Percentiles rank a stretch among this genome's conserved stretches.
These are phyloP conservation scores for Euplagia quadripunctaria DNA, from an alignment of 2,888 invertebrate species.

Conservation along the genomic window DNA sequence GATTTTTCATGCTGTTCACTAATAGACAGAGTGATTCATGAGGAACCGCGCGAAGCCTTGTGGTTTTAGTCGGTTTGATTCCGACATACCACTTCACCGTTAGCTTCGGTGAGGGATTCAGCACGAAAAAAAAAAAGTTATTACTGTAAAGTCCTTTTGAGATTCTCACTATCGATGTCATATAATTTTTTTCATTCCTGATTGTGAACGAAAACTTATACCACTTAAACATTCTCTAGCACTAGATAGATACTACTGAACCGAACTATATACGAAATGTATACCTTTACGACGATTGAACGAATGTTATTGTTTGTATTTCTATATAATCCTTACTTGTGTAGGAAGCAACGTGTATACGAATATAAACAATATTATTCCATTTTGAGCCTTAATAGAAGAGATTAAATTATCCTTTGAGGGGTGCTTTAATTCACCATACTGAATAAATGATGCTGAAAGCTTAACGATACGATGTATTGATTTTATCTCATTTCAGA, in stretches of 20 bases:
- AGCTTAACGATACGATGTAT: constrained; percentile 30
- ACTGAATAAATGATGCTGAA: constrained; percentile 35
- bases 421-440: constrained; percentile 21
- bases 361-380: constrained; percentile 15
- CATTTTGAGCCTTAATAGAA: constrained; percentile 26
- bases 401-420: constrained; percentile 28
- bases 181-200: background rate
- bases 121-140: too few relatives aligned
- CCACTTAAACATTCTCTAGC: constrained; percentile 8
- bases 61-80: too few relatives aligned
- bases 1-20: too few relatives aligned
- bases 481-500: constrained; percentile 26
- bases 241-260: constrained; percentile 9
- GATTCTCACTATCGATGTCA: background rate
- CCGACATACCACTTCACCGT: too few relatives aligned
- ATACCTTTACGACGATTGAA: background rate
- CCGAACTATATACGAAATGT: constrained; percentile 8
- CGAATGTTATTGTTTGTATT: background rate
- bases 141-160: background rate
- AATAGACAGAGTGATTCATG: too few relatives aligned
- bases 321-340: constrained; percentile 19
- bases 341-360: background rate
- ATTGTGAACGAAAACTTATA: constrained; percentile 4
- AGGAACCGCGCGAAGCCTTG: too few relatives aligned
- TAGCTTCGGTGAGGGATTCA: too few relatives aligned